Evolutionary conservation across 2,888 invertebrate genomes (phyloP), one percentile per base, ranked within the genome.

Genomic region (Acanthococcus lagerstroemiae): DNA sequence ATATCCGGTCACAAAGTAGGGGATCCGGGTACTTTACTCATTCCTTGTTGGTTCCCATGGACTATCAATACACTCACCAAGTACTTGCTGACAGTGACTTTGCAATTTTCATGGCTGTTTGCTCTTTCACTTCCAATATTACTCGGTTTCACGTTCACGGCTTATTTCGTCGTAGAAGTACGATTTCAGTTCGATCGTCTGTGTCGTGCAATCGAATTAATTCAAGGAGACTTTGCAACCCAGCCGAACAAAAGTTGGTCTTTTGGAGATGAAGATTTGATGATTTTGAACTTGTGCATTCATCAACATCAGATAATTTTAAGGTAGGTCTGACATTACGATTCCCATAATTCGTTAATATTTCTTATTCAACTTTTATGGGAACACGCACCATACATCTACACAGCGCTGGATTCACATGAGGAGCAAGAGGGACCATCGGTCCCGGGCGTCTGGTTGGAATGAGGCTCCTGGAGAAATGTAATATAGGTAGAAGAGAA

Each of bases 251-350:
- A n/a, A n/a, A n/a, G n/a, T n/a, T n/a, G n/a, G n/a, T n/a, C n/a
- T n/a, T n/a, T n/a, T n/a, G n/a, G n/a, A n/a, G n/a, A n/a, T n/a
- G n/a, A n/a, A n/a, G n/a, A n/a, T n/a, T n/a, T n/a, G 6, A n/a
- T n/a, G 1, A 15, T 24, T 6, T 48, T 58, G 17, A 45, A n/a
- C 4, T 7, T 0, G 3, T 58, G 58, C 22, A 46, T 58, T 58
- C 58, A 9, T n/a, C 58, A 58, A 46, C 25, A 58, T 48, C 58
- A 58, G 19, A 58, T 24, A 25, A 58, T 58, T 17, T n/a, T 44
- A 15, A 58, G 26, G 58, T 58, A n/a, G 19, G 58, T n/a, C n/a
- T n/a, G n/a, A n/a, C n/a, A n/a, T n/a, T n/a, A n/a, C n/a, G n/a
- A n/a, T n/a, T n/a, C n/a, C n/a, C n/a, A n/a, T n/a, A n/a, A n/a